Percentiles rank a stretch among this genome's conserved stretches.
Evolutionary conservation across 2,797 vertebrate species (phyloP).

Genomic region (Semaprochilodus insignis): DNA sequence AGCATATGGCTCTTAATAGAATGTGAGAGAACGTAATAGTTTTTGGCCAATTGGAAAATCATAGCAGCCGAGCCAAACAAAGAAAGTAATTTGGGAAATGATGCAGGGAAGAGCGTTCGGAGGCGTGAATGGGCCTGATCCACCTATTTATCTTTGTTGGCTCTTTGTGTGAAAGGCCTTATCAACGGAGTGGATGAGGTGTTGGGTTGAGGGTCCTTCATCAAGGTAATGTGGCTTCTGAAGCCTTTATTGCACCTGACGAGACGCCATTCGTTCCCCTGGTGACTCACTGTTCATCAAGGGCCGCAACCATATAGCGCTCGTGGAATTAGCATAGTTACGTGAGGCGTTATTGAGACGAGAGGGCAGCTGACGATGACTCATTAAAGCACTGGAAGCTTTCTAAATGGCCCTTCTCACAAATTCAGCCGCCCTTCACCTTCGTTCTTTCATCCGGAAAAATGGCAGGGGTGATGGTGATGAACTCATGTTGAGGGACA

Average conservation of each 20-base stretch:
- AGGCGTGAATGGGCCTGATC: neutral
- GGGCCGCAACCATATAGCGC: slow-evolving; percentile 14
- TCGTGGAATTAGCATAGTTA: slow-evolving; percentile 47
- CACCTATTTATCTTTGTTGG: slow-evolving; percentile 9
- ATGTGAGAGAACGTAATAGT: slow-evolving; percentile 16
- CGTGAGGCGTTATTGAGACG: slow-evolving; percentile 31
- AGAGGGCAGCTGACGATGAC: slow-evolving; percentile 30
- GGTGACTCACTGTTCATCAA: slow-evolving; percentile 36
- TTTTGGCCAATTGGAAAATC: slow-evolving; percentile 22
- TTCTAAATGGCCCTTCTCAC: slow-evolving; percentile 33
- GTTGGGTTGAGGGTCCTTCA: slow-evolving; percentile 22
- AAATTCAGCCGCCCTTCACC: slow-evolving; percentile 12
- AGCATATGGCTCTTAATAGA: slow-evolving; percentile 29
- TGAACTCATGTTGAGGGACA: neutral
- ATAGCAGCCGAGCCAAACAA: slow-evolving; percentile 14
- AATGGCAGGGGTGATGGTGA: neutral
- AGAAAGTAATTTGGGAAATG: slow-evolving; percentile 20
- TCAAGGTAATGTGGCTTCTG: slow-evolving; percentile 8
- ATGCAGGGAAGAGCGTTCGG: neutral
- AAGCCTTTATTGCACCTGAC: slow-evolving; percentile 24
- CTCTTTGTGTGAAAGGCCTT: slow-evolving; percentile 3
- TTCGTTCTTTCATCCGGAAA: neutral
- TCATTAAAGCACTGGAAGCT: slow-evolving; percentile 19
- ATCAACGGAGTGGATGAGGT: slow-evolving; percentile 18
- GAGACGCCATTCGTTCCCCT: slow-evolving; percentile 16